Conservation (phyloP, 2,888 invertebrate species). For the Leucoma salicis region DNA sequence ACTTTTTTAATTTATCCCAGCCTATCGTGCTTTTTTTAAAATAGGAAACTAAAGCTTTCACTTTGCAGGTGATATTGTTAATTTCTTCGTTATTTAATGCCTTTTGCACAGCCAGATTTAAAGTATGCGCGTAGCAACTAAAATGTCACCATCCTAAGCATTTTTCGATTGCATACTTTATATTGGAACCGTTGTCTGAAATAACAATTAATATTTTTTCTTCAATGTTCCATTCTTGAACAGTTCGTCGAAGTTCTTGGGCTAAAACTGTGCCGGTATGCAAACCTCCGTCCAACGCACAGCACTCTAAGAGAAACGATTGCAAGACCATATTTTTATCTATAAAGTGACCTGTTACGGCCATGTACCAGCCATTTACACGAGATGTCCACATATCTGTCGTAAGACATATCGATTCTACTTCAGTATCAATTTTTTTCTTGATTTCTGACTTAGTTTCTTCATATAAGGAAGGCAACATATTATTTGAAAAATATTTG, state of each 20-base stretch:
- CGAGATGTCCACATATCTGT: conserved; percentile 20
- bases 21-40: conserved; percentile 26
- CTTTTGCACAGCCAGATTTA: conserved; percentile 14
- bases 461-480: conserved; percentile 17
- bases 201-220: conserved; percentile 9
- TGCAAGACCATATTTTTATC: conserved; percentile 6
- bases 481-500: conserved; percentile 26
- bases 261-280: neutral
- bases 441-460: conserved; percentile 7
- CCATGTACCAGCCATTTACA: conserved; percentile 10
- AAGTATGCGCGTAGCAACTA: conserved; percentile 22
- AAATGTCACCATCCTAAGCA: conserved; percentile 28
- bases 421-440: conserved; percentile 11
- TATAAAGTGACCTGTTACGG: conserved; percentile 10
- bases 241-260: neutral
- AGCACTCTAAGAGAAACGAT: conserved; percentile 6
- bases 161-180: conserved; percentile 8
- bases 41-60: conserved; percentile 20
- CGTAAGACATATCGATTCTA: conserved; percentile 16
- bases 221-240: neutral
- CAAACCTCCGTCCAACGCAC: neutral
- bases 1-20: conserved; percentile 19
- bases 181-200: conserved; percentile 23
- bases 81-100: conserved; percentile 1
- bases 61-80: conserved; percentile 8